Evolutionary conservation across 2,113 vertebrate genomes (phyloP), one percentile per base, ranked within the genome.

Genomic region (Clarias magur): DNA sequence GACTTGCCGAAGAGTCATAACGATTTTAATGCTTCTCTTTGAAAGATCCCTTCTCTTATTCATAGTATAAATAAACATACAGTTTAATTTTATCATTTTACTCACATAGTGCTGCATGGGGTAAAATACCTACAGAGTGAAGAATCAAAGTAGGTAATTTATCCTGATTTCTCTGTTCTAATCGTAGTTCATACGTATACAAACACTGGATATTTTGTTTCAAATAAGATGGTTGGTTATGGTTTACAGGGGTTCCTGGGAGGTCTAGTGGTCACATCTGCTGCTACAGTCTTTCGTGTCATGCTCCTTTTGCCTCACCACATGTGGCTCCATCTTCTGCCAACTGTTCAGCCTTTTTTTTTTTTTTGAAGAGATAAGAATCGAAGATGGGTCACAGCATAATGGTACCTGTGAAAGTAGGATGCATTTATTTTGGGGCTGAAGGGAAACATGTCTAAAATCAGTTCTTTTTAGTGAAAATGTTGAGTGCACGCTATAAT

Each of bases 331-430:
- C 34, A 10, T 76, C 68, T 30, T 42, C 8, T 48, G 54, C 56
- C 83, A 85, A 38, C 21, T 75, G 68, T 53, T 82, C 57, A 38
- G 34, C 17, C 17, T 63, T 15, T 82, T 82, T 63, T 42, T 42
- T 42, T 48, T 48, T 48, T 48, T 38, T 38, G 27, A 73, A 38
- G 72, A 75, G 72, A 48, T 75, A 84, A 73, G 19, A 38, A 59
- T 59, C 67, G 73, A 30, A 59, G 67, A 73, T 30, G 23, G 56
- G n/a, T 78, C 25, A 15, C 12, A 38, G 54, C 72, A 73, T 48
- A 48, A 11, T 75, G 3, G 27, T 73, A 73, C 19, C 34, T 42
- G 34, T 38, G 19, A 73, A 73, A 42, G 38, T 48, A 75, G 9
- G 3, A 72, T 8, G 12, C 34, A 27, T 27, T 67, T n/a, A 27